A percentile compares a stretch with the other conserved stretches of the same genome.
Conservation (phyloP, 2,113 vertebrate species). For the Addax nasomaculatus region DNA sequence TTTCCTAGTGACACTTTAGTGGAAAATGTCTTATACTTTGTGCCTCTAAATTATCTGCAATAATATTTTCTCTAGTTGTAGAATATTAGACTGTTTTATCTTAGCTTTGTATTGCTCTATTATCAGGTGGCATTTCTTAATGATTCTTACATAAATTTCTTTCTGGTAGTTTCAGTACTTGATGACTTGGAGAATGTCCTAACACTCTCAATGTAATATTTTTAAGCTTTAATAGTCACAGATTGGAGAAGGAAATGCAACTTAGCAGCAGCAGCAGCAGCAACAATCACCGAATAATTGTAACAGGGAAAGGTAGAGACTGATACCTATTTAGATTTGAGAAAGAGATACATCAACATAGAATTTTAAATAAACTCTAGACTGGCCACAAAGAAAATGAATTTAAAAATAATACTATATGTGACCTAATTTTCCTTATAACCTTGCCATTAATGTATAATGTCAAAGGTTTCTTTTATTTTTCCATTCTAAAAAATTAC, state of each 20-base stretch:
- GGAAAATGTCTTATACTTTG: not conserved
- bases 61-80: not conserved
- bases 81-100: not conserved
- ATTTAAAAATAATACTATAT: not conserved
- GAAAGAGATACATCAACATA: not conserved
- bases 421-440: not conserved
- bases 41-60: not conserved
- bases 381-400: not conserved
- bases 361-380: not conserved
- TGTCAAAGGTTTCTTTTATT: not conserved
- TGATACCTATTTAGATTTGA: not conserved
- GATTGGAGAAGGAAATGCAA: too few species aligned
- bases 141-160: not conserved
- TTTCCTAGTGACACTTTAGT: not conserved
- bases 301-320: not conserved
- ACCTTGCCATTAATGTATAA: not conserved
- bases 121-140: not conserved
- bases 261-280: too few species aligned
- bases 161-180: not conserved
- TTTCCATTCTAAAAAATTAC: not conserved
- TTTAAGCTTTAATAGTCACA: not conserved
- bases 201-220: not conserved
- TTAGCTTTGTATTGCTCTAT: not conserved
- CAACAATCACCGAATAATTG: not conserved
- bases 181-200: not conserved